phyloP scores from a whole-genome alignment of 2,113 vertebrate species.

The Strix aluco region DNA sequence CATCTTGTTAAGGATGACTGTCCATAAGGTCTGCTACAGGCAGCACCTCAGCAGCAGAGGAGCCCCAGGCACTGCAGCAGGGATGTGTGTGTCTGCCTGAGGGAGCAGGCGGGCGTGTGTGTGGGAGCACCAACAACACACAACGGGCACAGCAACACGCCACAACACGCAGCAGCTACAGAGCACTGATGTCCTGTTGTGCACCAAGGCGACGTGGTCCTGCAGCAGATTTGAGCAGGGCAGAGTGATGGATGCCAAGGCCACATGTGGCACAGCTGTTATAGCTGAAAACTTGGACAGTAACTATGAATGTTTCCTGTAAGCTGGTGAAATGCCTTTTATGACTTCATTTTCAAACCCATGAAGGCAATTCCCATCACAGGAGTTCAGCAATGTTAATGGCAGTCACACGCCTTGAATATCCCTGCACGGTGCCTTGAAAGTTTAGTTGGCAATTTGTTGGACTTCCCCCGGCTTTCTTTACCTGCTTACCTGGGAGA shows the following conservation, averaged over 20 bases:
- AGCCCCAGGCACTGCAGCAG: neutral
- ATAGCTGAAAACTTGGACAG: fast-evolving
- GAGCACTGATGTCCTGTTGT: neutral
- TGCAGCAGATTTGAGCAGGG: neutral
- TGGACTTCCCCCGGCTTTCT: neutral
- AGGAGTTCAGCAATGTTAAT: neutral
- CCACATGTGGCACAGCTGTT: neutral
- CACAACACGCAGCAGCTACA: neutral
- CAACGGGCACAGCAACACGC: neutral
- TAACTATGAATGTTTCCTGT: neutral
- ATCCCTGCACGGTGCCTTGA: fast-evolving
- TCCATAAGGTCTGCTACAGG: fast-evolving
- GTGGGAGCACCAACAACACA: neutral
- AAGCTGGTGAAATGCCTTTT: neutral
- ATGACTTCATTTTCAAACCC: neutral
- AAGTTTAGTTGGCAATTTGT: neutral
- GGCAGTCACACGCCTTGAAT: neutral
- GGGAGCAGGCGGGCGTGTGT: fast-evolving
- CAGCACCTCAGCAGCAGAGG: neutral
- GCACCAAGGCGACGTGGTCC: too few relatives aligned
- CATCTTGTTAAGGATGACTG: neutral
- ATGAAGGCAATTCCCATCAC: neutral
- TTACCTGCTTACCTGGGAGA: neutral
- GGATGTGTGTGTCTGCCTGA: neutral
- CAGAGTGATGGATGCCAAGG: neutral